Evolutionary conservation across 1,140 invertebrate genomes (phyloP).

Genomic region (Arctopsyche grandis): DNA sequence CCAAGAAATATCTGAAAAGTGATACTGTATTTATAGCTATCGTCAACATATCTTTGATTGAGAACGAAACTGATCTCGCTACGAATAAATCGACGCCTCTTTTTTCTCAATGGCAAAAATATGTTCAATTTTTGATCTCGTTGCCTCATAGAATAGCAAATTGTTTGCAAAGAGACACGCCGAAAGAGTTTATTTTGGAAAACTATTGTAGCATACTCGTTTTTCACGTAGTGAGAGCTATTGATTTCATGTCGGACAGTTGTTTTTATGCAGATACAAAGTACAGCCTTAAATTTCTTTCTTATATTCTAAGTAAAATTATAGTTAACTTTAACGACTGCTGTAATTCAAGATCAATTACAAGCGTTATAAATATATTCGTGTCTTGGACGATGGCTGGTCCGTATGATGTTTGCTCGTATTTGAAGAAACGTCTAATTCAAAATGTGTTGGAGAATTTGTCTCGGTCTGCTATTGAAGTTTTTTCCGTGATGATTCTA

Average conservation of each 20-base stretch:
- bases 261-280: slow-evolving; percentile 57
- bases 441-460: slow-evolving; percentile 61
- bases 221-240: slow-evolving; percentile 68
- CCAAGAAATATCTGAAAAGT: slow-evolving; percentile 67
- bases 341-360: slow-evolving; percentile 60
- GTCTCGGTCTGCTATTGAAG: slow-evolving; percentile 62
- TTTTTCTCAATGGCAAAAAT: slow-evolving; percentile 64
- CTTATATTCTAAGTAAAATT: slow-evolving; percentile 71
- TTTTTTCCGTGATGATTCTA: slow-evolving; percentile 61
- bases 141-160: slow-evolving; percentile 77
- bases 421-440: slow-evolving; percentile 54
- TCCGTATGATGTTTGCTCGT: slow-evolving; percentile 42
- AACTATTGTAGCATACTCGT: slow-evolving; percentile 70
- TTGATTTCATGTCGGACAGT: slow-evolving; percentile 69
- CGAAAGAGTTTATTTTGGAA: slow-evolving; percentile 68
- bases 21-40: slow-evolving; percentile 68
- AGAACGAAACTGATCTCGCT: slow-evolving; percentile 54
- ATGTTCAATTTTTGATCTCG: slow-evolving; percentile 71
- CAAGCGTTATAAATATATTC: slow-evolving; percentile 63
- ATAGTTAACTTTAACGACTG: slow-evolving; percentile 66
- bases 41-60: slow-evolving; percentile 57
- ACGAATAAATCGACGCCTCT: slow-evolving; percentile 51
- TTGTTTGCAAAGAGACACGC: slow-evolving; percentile 66
- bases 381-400: slow-evolving; percentile 54
- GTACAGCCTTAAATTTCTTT: slow-evolving; percentile 64